Percentiles rank a stretch among this genome's conserved stretches.
phyloP scores from a whole-genome alignment of 2,113 vertebrate genomes.

The Choloepus hoffmanni region DNA sequence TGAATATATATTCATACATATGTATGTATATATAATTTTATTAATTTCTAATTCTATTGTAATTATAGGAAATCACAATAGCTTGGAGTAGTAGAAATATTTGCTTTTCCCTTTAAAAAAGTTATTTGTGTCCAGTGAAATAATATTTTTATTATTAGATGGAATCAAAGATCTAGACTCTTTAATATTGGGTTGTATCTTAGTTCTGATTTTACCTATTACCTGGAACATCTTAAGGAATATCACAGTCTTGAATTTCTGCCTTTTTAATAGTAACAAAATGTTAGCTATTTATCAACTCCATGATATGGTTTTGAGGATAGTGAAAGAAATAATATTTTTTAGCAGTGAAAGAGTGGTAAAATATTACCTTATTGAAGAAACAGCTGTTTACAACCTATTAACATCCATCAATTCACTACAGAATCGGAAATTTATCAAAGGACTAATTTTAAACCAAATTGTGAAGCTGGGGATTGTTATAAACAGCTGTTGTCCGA shows the following conservation, averaged over 20 bases:
- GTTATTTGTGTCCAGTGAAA: not conserved
- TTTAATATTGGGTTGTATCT: not conserved
- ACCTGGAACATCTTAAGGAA: not conserved
- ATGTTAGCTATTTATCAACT: conserved; percentile 20
- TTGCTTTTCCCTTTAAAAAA: not conserved
- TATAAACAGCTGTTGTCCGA: not conserved
- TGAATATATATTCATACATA: not conserved
- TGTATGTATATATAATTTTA: not conserved
- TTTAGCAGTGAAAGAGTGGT: not conserved
- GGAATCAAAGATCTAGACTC: not conserved
- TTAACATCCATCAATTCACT: conserved; percentile 55
- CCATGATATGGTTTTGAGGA: conserved; percentile 6
- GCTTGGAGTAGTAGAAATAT: not conserved
- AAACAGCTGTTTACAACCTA: conserved; percentile 52
- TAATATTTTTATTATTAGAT: not conserved
- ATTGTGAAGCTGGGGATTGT: not conserved
- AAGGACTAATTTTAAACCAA: not conserved
- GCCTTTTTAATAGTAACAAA: conserved; percentile 18
- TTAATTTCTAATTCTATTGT: not conserved
- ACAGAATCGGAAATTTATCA: conserved; percentile 43
- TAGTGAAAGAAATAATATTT: not conserved
- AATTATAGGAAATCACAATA: not conserved
- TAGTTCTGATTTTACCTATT: not conserved
- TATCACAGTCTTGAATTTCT: not conserved
- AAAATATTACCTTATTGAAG: conserved; percentile 41